These are phyloP conservation scores for Emys orbicularis DNA, from an alignment of 2,797 vertebrate genomes.

Conservation along the genomic window DNA sequence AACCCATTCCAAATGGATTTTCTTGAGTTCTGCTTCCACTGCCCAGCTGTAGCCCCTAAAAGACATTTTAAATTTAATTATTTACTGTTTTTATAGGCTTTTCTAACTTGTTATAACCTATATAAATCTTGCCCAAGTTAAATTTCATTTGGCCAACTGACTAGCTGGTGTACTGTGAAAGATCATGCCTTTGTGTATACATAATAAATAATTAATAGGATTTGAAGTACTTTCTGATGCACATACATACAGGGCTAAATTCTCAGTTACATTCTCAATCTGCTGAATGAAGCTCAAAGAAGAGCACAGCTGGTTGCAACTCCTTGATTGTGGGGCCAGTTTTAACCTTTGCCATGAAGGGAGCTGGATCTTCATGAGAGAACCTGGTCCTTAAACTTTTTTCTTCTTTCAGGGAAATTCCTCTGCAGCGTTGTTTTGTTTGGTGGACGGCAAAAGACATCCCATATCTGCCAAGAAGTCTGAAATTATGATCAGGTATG, in stretches of 20 bases:
- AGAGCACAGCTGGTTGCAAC: not conserved
- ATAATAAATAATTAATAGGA: not conserved
- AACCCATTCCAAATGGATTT: conserved; percentile 40
- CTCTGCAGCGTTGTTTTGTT: not conserved
- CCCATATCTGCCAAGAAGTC: not conserved
- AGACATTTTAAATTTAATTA: conserved; percentile 42
- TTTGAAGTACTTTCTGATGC: not conserved
- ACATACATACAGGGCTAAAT: not conserved
- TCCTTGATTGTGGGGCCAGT: not conserved
- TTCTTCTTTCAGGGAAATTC: not conserved
- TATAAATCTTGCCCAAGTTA: conserved; percentile 25
- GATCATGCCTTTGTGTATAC: not conserved
- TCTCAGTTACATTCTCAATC: not conserved
- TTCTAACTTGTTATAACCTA: conserved; percentile 12
- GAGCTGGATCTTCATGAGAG: not conserved
- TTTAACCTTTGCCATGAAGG: not conserved
- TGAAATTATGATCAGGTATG: conserved; percentile 28
- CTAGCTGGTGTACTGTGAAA: conserved; percentile 17
- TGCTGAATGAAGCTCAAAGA: not conserved
- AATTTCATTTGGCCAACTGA: conserved; percentile 27
- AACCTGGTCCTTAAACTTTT: not conserved
- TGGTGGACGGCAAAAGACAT: not conserved
- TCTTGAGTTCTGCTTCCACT: not conserved
- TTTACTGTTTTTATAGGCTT: conserved; percentile 50
- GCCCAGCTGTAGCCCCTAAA: conserved; percentile 22